Evolutionary conservation across 92 coral and sea anemone genomes (phyloP).

Genomic region (Heteractis magnifica): DNA sequence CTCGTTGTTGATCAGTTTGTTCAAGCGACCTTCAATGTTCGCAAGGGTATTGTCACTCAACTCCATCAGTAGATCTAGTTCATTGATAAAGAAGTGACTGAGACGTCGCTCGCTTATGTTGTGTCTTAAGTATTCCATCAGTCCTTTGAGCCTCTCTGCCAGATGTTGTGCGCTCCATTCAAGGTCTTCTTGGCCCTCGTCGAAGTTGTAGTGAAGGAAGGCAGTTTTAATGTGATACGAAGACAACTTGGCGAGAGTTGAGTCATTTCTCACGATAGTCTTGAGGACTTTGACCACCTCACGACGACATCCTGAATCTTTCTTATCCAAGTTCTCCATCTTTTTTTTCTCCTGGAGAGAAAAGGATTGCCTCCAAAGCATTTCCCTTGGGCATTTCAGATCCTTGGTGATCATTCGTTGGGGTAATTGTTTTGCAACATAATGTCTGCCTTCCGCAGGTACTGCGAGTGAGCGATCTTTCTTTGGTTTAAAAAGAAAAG

Average conservation of each 20-base stretch:
- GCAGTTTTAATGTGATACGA: constrained; percentile 76
- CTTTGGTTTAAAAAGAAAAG: constrained; percentile 30
- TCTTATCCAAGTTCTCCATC: constrained; percentile 66
- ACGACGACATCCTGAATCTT: constrained; percentile 66
- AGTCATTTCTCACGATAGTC: constrained; percentile 46
- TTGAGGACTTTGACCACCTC: constrained; percentile 69
- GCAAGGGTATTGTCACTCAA: constrained; percentile 20
- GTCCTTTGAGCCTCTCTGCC: constrained; percentile 26
- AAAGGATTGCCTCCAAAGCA: constrained; percentile 84
- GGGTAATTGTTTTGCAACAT: constrained; percentile 28
- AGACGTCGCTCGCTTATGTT: constrained; percentile 15
- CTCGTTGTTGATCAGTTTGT: constrained; percentile 32
- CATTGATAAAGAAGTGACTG: constrained; percentile 32
- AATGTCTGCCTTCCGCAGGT: constrained; percentile 11
- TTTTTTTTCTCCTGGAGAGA: constrained; percentile 66
- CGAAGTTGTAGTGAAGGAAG: constrained; percentile 60
- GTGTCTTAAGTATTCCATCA: constrained; percentile 29
- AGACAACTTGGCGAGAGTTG: constrained; percentile 61
- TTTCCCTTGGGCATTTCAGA: background rate
- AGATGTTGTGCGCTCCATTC: constrained; percentile 38
- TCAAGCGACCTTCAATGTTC: constrained; percentile 48
- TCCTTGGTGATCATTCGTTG: background rate
- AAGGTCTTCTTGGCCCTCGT: background rate
- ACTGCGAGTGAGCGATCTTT: background rate
- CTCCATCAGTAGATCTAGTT: constrained; percentile 20